These are phyloP conservation scores for Nibea albiflora DNA, from an alignment of 2,113 vertebrate species.

Conservation along the genomic window DNA sequence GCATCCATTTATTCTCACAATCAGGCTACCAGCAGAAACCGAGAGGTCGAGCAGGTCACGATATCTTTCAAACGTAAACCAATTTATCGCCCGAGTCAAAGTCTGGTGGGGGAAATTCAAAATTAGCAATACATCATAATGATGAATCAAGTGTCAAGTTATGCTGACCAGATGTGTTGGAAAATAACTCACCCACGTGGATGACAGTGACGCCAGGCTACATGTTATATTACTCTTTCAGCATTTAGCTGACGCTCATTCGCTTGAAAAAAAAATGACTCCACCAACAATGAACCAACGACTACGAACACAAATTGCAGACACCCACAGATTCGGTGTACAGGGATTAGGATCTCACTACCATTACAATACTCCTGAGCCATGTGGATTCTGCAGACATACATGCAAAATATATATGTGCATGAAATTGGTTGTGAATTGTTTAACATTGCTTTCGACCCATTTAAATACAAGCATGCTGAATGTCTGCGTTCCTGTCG, in stretches of 20 bases:
- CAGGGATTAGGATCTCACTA: conserved; percentile 20
- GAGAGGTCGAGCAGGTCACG: conserved; percentile 44
- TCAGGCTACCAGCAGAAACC: conserved; percentile 38
- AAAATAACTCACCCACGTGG: conserved; percentile 13
- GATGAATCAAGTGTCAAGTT: conserved; percentile 33
- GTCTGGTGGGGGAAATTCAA: conserved; percentile 12
- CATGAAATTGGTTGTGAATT: neutral
- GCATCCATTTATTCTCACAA: conserved; percentile 68
- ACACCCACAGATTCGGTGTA: neutral
- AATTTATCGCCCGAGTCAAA: conserved; percentile 13
- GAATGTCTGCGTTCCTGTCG: neutral
- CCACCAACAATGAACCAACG: neutral
- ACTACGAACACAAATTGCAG: conserved; percentile 12
- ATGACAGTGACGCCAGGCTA: neutral
- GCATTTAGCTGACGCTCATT: conserved; percentile 15
- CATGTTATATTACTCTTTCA: conserved; percentile 11
- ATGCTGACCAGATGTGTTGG: conserved; percentile 18
- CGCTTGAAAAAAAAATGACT: conserved; percentile 6
- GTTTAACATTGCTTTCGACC: neutral
- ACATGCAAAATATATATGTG: neutral
- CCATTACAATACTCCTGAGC: conserved; percentile 11
- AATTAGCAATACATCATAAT: conserved; percentile 11
- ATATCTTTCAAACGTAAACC: conserved; percentile 23
- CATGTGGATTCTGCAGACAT: neutral
- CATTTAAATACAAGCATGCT: neutral